These are phyloP conservation scores for Prionchulus punctatus DNA, from an alignment of 2,888 invertebrate species.

Conservation along the genomic window DNA sequence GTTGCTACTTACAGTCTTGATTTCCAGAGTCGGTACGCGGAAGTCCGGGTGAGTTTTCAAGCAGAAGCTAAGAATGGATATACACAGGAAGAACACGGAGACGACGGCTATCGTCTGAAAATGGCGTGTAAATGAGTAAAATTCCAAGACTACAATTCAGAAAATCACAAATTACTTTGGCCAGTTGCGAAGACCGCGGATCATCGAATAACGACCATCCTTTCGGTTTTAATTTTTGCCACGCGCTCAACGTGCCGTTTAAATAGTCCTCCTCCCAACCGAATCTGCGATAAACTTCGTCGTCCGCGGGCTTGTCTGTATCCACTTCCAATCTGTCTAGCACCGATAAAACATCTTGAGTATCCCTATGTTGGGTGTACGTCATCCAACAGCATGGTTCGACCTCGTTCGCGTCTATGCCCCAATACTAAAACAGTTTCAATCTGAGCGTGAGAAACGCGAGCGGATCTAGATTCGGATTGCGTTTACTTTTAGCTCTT, in stretches of 20 bases:
- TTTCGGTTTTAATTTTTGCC: conserved; percentile 91
- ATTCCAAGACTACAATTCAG: too few species aligned
- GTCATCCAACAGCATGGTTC: conserved; percentile 97
- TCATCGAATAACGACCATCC: conserved; percentile 99
- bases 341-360: conserved; percentile 90
- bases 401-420: conserved; percentile 85
- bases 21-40: conserved; percentile 50
- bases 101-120: conserved; percentile 76
- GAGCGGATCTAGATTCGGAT: too few species aligned
- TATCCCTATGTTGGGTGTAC: conserved; percentile 48
- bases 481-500: conserved; percentile 56
- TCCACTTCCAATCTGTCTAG: conserved; percentile 88
- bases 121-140: too few species aligned
- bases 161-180: too few species aligned
- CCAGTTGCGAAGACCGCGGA: conserved; percentile 90
- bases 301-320: conserved; percentile 79
- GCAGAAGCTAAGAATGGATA: conserved; percentile 86
- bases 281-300: conserved; percentile 90
- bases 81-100: conserved; percentile 87
- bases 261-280: conserved; percentile 89
- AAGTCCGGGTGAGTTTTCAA: conserved; percentile 92
- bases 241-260: conserved; percentile 52
- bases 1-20: too few species aligned
- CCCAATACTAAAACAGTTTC: conserved; percentile 54
- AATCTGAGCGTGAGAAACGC: too few species aligned